Conservation (phyloP, 2,888 invertebrate species). For the Pteria penguin region DNA sequence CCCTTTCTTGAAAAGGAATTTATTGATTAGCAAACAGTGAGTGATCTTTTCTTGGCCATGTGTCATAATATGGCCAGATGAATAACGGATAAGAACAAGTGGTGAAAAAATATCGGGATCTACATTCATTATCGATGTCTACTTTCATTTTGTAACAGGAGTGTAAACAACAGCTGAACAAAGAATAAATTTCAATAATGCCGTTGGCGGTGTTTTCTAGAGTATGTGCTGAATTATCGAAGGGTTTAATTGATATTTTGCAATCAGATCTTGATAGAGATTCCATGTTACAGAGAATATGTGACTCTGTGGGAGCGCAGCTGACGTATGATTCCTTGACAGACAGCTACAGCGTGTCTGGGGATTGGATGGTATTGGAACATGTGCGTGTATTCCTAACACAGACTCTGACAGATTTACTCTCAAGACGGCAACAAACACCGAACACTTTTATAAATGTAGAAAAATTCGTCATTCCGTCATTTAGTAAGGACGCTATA, state of each 20-base stretch:
- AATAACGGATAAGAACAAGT: no score
- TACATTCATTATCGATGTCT: no score
- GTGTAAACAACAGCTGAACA: no score
- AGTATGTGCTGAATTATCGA: neutral
- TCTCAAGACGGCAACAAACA: neutral
- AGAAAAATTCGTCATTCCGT: neutral
- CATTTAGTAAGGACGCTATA: neutral
- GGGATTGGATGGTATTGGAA: neutral
- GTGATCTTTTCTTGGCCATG: no score
- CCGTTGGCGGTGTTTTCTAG: neutral
- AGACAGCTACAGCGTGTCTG: neutral
- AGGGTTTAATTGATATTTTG: neutral
- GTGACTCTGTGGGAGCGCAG: neutral
- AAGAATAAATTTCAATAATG: no score
- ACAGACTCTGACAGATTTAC: neutral
- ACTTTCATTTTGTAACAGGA: no score
- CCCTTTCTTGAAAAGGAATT: no score
- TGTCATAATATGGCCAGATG: no score
- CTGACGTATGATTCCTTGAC: neutral
- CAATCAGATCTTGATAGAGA: neutral
- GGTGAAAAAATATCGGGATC: no score
- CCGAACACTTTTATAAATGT: no score
- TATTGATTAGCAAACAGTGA: no score
- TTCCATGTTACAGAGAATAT: neutral
- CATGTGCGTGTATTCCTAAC: neutral